Base-by-base conservation (phyloP, 2,888 invertebrate genomes). In the Latrodectus elegans region DNA sequence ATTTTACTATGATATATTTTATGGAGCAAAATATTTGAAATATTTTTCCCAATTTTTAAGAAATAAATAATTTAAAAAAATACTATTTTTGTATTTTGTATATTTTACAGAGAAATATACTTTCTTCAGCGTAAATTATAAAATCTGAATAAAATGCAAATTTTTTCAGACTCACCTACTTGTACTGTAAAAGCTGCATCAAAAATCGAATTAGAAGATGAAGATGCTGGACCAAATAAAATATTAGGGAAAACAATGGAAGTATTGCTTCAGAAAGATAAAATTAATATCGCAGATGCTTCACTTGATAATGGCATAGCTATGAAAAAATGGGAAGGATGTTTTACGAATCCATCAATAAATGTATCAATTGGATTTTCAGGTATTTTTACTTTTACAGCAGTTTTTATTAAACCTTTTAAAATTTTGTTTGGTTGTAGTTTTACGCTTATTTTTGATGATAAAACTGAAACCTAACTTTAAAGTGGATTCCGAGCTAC, bases 351-450 rank as follows among this genome's bases (percentile, higher is more conserved):
- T 26, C 85, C 79, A 6, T 22, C 51, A 64, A 71, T 85, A 22
- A 85, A 85, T 15, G 53, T 80, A 14, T 70, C 85, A 10, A 12
- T 85, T n/a, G n/a, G 53, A 26, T 80, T 75, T 60, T 68, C 85
- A 14, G 75, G 85, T 85, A 75, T 75, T 22, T 22, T 22, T 22
- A 22, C 22, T 22, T 22, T 22, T 22, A 22, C 22, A 22, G 1
- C 22, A 22, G 22, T 22, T 22, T 22, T 22, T 22, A 22, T 22
- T 22, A 22, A 22, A 22, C 22, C 22, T 22, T 22, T 22, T 22
- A 1, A 22, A 22, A 22, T 1, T 22, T 22, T 1, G 22, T 22
- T 22, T 22, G 22, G 22, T 22, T 22, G 1, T 22, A 1, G 22
- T 1, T 22, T 22, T 22, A 22, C 22, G 22, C 1, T 22, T 22